These are phyloP conservation scores for Limnephilus lunatus DNA, from an alignment of 2,888 invertebrate species.

Conservation along the genomic window DNA sequence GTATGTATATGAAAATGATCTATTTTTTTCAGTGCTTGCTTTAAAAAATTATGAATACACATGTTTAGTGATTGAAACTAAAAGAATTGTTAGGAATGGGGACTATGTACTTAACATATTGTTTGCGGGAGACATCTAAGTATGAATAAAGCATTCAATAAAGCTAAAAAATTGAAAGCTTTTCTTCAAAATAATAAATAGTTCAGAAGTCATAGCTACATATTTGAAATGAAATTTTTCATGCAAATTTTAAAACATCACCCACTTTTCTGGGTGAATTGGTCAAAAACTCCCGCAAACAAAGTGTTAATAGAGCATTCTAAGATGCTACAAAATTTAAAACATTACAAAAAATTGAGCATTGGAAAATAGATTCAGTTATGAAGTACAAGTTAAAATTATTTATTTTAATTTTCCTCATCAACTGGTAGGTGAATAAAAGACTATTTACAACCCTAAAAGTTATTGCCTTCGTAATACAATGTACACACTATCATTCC, in stretches of 20 bases:
- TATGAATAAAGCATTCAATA: no score
- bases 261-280: neutral
- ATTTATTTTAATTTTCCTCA: constrained; percentile 13
- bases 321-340: neutral
- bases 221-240: no score
- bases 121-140: no score
- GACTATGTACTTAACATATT: neutral
- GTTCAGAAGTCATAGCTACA: no score
- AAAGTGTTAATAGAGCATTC: neutral
- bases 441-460: constrained; percentile 41
- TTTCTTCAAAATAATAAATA: no score
- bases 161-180: no score
- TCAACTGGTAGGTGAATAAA: neutral
- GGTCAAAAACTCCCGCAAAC: neutral
- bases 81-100: neutral
- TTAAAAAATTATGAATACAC: neutral
- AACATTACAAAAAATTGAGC: constrained; percentile 27
- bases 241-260: no score
- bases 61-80: no score
- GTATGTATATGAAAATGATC: neutral
- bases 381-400: neutral
- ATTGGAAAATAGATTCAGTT: constrained; percentile 22
- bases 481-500: constrained; percentile 9
- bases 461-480: constrained; percentile 39
- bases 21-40: neutral